Evolutionary conservation across 2,113 vertebrate species (phyloP).

Genomic region (Entosphenus tridentatus): DNA sequence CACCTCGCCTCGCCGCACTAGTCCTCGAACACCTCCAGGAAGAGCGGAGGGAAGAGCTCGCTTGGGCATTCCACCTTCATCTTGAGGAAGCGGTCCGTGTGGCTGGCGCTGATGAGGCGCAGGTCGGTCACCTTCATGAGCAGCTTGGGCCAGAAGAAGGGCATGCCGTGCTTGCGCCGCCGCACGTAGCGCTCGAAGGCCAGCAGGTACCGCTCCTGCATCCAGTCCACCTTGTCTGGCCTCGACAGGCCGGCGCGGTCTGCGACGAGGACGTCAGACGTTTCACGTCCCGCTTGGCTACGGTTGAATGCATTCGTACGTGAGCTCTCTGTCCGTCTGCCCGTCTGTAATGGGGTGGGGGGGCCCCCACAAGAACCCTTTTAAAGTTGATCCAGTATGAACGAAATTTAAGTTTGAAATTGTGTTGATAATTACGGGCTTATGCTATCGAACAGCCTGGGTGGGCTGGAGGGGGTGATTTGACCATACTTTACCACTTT

Average conservation of each 20-base stretch:
- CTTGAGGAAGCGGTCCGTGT: constrained; percentile 34
- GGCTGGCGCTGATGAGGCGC: constrained; percentile 37
- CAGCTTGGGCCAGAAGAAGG: constrained; percentile 58
- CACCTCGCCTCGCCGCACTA: background rate
- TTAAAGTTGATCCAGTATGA: no score
- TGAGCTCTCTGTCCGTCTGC: no score
- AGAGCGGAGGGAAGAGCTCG: constrained; percentile 33
- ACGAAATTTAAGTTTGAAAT: no score
- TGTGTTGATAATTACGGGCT: no score
- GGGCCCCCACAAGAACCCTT: no score
- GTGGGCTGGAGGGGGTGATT: no score
- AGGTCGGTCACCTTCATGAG: constrained; percentile 52
- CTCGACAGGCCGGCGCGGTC: constrained; percentile 50
- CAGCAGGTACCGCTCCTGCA: constrained; percentile 61
- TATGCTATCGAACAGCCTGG: no score
- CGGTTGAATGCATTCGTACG: no score
- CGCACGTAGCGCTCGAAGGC: constrained; percentile 71
- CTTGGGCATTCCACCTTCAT: constrained; percentile 35
- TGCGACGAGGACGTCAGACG: constrained; percentile 10
- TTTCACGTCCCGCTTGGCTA: no score
- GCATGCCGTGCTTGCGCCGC: constrained; percentile 75
- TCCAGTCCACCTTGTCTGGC: constrained; percentile 57
- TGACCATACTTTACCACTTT: no score
- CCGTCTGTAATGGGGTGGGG: no score
- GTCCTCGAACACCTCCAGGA: constrained; percentile 48